Evolutionary conservation across 2,113 vertebrate genomes (phyloP), one percentile per base, ranked within the genome.

Genomic region (Myiagra hebetior): DNA sequence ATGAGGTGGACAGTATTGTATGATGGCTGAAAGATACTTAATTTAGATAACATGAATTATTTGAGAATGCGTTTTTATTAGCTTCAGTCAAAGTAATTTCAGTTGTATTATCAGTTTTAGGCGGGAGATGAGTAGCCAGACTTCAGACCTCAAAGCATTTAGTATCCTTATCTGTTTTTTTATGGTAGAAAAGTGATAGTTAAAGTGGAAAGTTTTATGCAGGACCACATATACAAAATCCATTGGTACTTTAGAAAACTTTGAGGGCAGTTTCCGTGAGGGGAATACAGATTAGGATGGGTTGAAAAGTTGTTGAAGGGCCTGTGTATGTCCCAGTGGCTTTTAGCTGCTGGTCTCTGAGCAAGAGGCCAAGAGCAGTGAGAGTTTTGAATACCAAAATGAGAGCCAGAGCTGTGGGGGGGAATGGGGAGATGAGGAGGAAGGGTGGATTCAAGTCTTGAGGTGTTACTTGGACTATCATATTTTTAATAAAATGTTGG

Each of bases 21-120:
- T 70, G 89, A 69, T 87, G 56, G 52, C 86, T 93, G 74, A 90
- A 89, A 84, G 74, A 88, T 94, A 89, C 67, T 97, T 96, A 86
- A 94, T 97, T 97, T 95, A 77, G 62, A 94, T 92, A 90, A 60
- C 42, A 35, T 83, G 62, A 90, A 81, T 96, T 90, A 95, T 92
- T 88, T 85, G 73, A 80, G 47, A 42, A 20, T 89, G 85, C 28
- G 23, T 75, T 95, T 87, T 97, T 94, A 68, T 87, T 94, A 89
- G 19, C 93, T 73, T 65, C 18, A 17, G 70, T 93, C 53, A 85
- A 65, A 91, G 47, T 75, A 84, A 41, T 77, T 87, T 85, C 84
- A 77, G 55, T 75, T 85, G 15, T 81, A 90, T 84, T 94, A 79
- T 87, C 81, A 69, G 64, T 72, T 97, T 92, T 83, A 82, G 60